These are phyloP conservation scores for Bursaphelenchus okinawaensis DNA, from an alignment of 2,888 invertebrate genomes.

Conservation along the genomic window DNA sequence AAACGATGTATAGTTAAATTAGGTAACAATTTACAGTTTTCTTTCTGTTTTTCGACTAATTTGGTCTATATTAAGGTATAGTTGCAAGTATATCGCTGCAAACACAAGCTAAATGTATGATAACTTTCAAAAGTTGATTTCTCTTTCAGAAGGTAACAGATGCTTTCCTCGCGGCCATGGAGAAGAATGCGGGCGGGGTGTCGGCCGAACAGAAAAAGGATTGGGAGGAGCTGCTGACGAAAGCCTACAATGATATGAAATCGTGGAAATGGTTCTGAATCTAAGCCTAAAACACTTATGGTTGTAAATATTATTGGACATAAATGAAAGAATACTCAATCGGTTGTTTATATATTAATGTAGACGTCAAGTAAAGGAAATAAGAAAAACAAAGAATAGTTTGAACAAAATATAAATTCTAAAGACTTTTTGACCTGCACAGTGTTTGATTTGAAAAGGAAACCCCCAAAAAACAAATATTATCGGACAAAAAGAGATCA, in stretches of 20 bases:
- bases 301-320: background rate
- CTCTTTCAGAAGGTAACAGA: constrained; percentile 37
- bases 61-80: background rate
- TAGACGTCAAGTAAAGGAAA: too few relatives aligned
- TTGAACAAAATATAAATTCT: too few relatives aligned
- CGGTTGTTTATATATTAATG: too few relatives aligned
- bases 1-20: too few relatives aligned
- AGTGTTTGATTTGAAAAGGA: too few relatives aligned
- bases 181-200: constrained; percentile 43
- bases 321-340: too few relatives aligned
- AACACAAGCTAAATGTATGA: background rate
- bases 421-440: too few relatives aligned
- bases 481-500: too few relatives aligned
- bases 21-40: background rate
- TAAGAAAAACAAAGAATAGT: too few relatives aligned
- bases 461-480: too few relatives aligned
- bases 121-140: background rate
- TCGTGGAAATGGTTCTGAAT: constrained; percentile 40
- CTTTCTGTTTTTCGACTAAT: background rate
- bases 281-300: background rate
- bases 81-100: background rate
- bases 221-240: constrained; percentile 40
- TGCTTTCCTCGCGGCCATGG: constrained; percentile 42
- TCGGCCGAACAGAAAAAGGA: constrained; percentile 45
- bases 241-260: constrained; percentile 46